Conservation (phyloP, 2,888 invertebrate species). For the Pollenia labialis region DNA sequence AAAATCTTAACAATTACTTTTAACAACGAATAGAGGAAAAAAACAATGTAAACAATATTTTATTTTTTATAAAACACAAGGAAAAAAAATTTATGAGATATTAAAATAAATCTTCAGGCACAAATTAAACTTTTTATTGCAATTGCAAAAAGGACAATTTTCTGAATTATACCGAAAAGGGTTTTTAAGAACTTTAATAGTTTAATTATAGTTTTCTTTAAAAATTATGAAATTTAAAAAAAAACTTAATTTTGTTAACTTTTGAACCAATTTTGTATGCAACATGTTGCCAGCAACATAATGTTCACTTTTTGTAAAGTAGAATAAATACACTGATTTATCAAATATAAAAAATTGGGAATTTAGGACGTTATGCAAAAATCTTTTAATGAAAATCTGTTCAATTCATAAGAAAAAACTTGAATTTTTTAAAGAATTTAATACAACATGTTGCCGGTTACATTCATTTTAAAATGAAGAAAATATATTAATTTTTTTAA, state of each 20-base stretch:
- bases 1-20: constrained; percentile 41
- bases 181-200: neutral
- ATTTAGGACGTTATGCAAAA: too few relatives aligned
- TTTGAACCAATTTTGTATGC: neutral
- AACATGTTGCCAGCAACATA: neutral
- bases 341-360: too few relatives aligned
- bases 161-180: too few relatives aligned
- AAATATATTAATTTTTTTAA: too few relatives aligned
- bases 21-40: constrained; percentile 55
- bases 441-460: too few relatives aligned
- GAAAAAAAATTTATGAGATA: neutral
- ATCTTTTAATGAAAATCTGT: too few relatives aligned
- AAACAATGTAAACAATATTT: constrained; percentile 42
- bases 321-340: too few relatives aligned
- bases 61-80: constrained; percentile 45
- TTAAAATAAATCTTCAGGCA: constrained; percentile 35
- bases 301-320: too few relatives aligned
- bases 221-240: neutral
- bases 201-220: neutral
- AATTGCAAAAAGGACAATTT: too few relatives aligned
- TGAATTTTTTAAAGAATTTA: too few relatives aligned
- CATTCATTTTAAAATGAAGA: too few relatives aligned
- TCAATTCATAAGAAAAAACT: too few relatives aligned
- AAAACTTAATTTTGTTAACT: neutral
- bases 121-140: constrained; percentile 26